Evolutionary conservation across 2,888 invertebrate genomes (phyloP), one percentile per base, ranked within the genome.

Genomic region (Stratiomys singularior): DNA sequence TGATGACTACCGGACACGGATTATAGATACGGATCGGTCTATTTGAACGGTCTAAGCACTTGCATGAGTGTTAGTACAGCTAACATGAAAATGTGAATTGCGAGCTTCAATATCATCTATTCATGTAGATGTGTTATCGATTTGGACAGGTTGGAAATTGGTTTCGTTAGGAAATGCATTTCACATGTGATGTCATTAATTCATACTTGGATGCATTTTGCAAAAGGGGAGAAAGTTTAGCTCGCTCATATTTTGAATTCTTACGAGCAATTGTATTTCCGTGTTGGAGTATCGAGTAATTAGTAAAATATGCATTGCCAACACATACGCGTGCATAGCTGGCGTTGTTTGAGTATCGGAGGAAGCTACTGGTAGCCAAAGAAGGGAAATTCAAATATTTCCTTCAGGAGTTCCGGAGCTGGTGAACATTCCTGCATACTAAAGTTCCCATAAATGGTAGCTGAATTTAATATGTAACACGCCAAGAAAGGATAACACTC

Each of bases 111-210:
- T 25, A 21, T 60, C 60, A 60, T 3, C n/a, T 60, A 60, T 60
- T 11, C n/a, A 25, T 60, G 60, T 7, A 47, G 23, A 46, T 46
- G 69, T 46, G 69, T 25, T 67, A 69, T 69, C 69, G 47, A 47
- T 69, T 69, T 46, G 30, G 69, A 69, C 69, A 69, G 69, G 46
- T 46, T 69, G 47, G 69, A 69, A 69, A 69, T 69, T 69, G 69
- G 69, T 47, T 69, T 69, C 30, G 47, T 69, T 69, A 47, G 69
- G 69, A 69, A 69, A 69, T 69, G 69, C 69, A 69, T 69, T 69
- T 69, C 69, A 23, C 69, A 69, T 46, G 69, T 69, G 69, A 69
- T 69, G 69, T 69, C 69, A 69, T 69, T 69, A 47, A 69, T 25
- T 69, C 46, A 69, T 69, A 47, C 69, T 11, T 25, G 46, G 9